phyloP scores from a whole-genome alignment of 2,797 vertebrate species.

The Eurystomus glaucurus region DNA sequence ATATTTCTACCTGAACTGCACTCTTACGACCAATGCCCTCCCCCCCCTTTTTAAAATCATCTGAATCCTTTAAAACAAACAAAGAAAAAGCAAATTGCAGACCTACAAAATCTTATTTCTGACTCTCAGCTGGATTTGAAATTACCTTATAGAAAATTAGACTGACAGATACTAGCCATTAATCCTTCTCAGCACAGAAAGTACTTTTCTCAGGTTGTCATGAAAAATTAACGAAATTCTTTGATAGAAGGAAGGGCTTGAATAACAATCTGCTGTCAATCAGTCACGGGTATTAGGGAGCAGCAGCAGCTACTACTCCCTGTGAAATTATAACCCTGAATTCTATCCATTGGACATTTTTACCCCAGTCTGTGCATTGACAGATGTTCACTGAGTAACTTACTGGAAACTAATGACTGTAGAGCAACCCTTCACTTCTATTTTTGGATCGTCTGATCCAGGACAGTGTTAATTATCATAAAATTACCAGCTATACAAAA shows the following conservation, averaged over 20 bases:
- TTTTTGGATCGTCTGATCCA: neutral
- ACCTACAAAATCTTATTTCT: neutral
- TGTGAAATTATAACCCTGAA: neutral
- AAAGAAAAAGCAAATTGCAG: neutral
- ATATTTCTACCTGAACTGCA: neutral
- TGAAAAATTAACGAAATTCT: neutral
- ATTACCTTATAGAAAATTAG: neutral
- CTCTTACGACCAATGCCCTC: neutral
- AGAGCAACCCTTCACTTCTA: neutral
- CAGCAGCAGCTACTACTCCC: neutral
- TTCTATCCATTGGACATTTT: neutral
- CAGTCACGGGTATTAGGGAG: neutral
- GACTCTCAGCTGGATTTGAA: neutral
- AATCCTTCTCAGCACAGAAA: neutral
- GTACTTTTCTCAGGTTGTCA: neutral
- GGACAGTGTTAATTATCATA: neutral
- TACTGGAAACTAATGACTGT: neutral
- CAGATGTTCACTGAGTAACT: neutral
- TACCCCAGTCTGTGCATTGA: neutral
- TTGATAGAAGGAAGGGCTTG: neutral
- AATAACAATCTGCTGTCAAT: neutral
- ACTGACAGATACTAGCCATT: neutral
- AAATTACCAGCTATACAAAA: neutral
- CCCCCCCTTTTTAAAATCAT: neutral
- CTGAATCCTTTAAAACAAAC: constrained; percentile 8